phyloP scores from a whole-genome alignment of 2,113 vertebrate genomes.

The Vidua macroura region DNA sequence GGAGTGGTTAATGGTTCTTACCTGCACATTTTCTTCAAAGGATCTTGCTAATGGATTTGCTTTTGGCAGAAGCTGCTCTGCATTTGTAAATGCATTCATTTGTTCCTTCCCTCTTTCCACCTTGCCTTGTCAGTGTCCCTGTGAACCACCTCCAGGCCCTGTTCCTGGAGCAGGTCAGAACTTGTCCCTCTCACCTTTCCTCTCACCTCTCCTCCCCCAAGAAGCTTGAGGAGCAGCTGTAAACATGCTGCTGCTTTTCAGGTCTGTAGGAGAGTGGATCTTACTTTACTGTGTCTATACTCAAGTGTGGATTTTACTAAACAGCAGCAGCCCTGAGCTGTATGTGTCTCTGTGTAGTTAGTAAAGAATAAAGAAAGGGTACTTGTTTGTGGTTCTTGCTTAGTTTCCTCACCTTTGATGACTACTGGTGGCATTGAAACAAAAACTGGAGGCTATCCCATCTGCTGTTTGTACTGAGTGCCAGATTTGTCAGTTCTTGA shows the following conservation, averaged over 20 bases:
- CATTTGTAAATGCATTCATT: neutral
- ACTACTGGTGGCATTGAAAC: neutral
- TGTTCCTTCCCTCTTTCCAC: neutral
- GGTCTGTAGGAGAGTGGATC: neutral
- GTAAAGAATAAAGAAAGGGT: neutral
- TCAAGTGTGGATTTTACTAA: neutral
- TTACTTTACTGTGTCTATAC: neutral
- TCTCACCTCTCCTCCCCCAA: neutral
- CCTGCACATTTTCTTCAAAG: constrained; percentile 9
- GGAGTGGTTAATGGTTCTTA: neutral
- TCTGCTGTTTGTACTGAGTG: neutral
- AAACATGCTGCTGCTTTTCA: neutral
- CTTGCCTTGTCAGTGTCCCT: neutral
- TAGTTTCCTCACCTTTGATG: neutral
- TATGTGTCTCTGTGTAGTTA: neutral
- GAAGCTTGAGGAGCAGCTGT: neutral
- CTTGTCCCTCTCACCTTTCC: neutral
- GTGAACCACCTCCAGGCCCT: neutral
- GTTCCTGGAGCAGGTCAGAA: neutral
- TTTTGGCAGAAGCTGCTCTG: neutral
- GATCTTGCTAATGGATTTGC: neutral
- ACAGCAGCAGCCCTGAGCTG: neutral
- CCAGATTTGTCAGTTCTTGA: neutral
- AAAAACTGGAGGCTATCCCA: neutral
- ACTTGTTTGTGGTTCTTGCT: neutral